Conservation (phyloP, 2,888 invertebrate species). For the Sisyra nigra region DNA sequence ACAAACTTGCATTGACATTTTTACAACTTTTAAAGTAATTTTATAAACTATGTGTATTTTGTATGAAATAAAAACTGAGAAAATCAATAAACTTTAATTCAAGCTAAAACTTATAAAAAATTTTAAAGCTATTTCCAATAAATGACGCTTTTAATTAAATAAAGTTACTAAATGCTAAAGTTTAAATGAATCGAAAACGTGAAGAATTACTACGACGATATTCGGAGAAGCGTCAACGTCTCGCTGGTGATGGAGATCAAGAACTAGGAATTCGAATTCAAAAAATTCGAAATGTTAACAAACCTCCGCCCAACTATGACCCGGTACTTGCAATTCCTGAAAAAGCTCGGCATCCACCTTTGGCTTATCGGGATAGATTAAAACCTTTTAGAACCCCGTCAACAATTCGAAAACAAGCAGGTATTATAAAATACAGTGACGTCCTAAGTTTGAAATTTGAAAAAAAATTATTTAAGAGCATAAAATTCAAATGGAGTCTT, state of each 20-base stretch:
- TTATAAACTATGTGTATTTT: background rate
- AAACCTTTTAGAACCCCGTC: constrained; percentile 1
- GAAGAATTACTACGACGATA: background rate
- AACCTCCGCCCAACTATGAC: background rate
- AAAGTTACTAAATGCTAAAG: background rate
- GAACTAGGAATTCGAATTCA: background rate
- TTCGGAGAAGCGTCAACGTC: background rate
- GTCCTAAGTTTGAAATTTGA: too few relatives aligned
- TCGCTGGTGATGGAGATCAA: background rate
- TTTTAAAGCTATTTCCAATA: background rate
- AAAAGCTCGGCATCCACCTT: background rate
- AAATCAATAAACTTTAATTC: background rate
- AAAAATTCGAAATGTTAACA: background rate
- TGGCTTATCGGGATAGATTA: background rate
- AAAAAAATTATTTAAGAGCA: background rate
- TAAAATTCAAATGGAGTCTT: background rate
- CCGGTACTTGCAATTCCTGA: background rate
- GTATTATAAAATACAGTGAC: background rate
- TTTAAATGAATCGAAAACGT: background rate
- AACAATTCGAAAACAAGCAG: background rate
- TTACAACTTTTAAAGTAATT: too few relatives aligned
- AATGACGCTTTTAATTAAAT: background rate
- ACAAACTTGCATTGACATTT: too few relatives aligned
- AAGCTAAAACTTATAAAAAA: background rate
- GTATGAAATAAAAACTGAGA: background rate